Percentiles rank a stretch among this genome's conserved stretches.
phyloP scores from a whole-genome alignment of 1,140 invertebrate species.

The Diachasma alloeum region DNA sequence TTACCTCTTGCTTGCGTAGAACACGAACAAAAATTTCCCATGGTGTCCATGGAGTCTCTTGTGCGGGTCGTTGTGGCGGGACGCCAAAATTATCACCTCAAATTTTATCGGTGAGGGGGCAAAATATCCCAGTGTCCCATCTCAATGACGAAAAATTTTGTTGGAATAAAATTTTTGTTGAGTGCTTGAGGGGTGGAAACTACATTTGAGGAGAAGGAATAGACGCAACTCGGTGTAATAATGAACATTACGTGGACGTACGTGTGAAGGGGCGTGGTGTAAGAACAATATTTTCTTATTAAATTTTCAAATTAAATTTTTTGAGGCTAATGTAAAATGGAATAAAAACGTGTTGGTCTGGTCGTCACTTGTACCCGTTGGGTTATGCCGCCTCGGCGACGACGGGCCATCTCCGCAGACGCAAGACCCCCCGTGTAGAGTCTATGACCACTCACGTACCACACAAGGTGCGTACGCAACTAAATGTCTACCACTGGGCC shows the following conservation, averaged over 20 bases:
- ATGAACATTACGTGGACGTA: conserved; percentile 1
- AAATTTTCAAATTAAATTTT: not conserved
- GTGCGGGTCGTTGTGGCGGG: conserved; percentile 42
- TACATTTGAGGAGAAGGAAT: conserved; percentile 36
- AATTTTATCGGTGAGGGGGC: not conserved
- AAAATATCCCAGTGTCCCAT: not conserved
- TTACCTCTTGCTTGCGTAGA: conserved; percentile 2
- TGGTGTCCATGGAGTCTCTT: conserved; percentile 42
- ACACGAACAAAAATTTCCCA: not conserved
- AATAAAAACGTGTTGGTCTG: conserved; percentile 18
- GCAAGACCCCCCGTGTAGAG: conserved; percentile 27
- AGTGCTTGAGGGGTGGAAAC: conserved; percentile 29
- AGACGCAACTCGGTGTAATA: conserved; percentile 4
- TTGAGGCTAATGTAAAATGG: not conserved
- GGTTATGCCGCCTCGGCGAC: conserved; percentile 19
- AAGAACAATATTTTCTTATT: not conserved
- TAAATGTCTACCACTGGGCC: conserved; percentile 83
- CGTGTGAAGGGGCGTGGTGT: conserved; percentile 5
- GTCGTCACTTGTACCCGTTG: not conserved
- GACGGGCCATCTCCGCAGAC: conserved; percentile 25
- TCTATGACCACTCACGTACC: conserved; percentile 63
- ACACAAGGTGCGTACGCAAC: conserved; percentile 91
- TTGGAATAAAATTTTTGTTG: not conserved
- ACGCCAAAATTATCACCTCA: not conserved
- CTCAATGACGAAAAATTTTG: not conserved